These are phyloP conservation scores for Cettia cetti DNA, from an alignment of 2,113 vertebrate species.

Conservation along the genomic window DNA sequence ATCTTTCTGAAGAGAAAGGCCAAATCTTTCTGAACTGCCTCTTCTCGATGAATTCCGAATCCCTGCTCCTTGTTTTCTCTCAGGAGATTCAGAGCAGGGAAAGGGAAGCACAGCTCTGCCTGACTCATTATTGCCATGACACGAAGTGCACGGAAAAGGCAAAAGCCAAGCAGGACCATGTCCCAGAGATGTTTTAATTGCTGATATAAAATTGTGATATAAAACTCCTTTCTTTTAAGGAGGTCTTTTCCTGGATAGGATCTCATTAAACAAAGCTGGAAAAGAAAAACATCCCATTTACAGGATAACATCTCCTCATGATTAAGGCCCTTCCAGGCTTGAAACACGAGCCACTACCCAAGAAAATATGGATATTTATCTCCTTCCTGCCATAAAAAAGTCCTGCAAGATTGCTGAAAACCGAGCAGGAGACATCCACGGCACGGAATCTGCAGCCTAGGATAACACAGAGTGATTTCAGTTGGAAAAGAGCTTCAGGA, in stretches of 20 bases:
- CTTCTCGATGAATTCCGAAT: accelerated
- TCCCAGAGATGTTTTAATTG: not conserved
- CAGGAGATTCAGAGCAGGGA: not conserved
- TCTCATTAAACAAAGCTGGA: not conserved
- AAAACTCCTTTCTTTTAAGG: not conserved
- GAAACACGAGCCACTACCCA: not conserved
- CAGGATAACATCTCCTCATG: not conserved
- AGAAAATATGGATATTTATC: not conserved
- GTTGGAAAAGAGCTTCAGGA: not conserved
- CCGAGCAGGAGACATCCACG: accelerated
- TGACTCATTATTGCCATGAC: not conserved
- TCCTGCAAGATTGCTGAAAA: not conserved
- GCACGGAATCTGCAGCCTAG: not conserved
- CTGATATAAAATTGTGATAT: not conserved
- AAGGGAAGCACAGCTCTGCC: not conserved
- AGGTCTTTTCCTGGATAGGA: not conserved
- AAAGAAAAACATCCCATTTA: not conserved
- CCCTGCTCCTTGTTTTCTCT: not conserved
- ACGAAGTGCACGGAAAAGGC: not conserved
- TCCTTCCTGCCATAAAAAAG: not conserved
- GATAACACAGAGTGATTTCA: too few species aligned
- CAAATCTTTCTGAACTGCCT: not conserved
- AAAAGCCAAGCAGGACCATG: not conserved
- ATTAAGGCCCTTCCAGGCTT: constrained; percentile 9
- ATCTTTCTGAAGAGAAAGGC: not conserved